Evolutionary conservation across 2,113 vertebrate species (phyloP), one percentile per base, ranked within the genome.

Genomic region (Peromyscus californicus): DNA sequence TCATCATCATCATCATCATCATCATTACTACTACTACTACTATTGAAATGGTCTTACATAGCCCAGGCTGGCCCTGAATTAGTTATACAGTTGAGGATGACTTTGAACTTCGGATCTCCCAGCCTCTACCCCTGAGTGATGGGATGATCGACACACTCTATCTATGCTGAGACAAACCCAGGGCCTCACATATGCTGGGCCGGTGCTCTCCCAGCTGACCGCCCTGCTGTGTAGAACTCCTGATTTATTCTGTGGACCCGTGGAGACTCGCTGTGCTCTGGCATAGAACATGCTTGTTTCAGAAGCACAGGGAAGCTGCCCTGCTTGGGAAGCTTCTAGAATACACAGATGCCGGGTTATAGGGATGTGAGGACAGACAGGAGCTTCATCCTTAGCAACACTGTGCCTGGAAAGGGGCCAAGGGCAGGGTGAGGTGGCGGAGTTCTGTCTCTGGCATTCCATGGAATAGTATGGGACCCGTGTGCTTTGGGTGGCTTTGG

Each of bases 401-500:
- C 3, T 36, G 24, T 33, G 36, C 24, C 61, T 75, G 45, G 67
- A 59, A 57, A 57, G 16, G 45, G 24, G 12, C 22, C 16, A 24
- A 69, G 39, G 7, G 6, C 33, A 16, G 79, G 70, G 57, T 54
- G 10, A 48, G 21, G 3, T 0, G 0, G 39, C n/a, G 5, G 21
- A n/a, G 39, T 24, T 59, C n/a, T 16, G 3, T 17, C 39, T 36
- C 72, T 11, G 5, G 21, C n/a, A 31, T 11, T 21, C 3, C 26
- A 0, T 0, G 29, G 7, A 1, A 12, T 1, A 3, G 59, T 1
- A 31, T 24, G 16, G 39, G 63, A 6, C 39, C 42, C 33, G 65
- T 2, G 65, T 51, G 63, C 83, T 42, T 42, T 42, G 82, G 17
- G 57, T 16, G n/a, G 24, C 57, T 39, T 5, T 5, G 13, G 42